Evolutionary conservation across 1,140 invertebrate species (phyloP).

Genomic region (Zaprionus capensis): DNA sequence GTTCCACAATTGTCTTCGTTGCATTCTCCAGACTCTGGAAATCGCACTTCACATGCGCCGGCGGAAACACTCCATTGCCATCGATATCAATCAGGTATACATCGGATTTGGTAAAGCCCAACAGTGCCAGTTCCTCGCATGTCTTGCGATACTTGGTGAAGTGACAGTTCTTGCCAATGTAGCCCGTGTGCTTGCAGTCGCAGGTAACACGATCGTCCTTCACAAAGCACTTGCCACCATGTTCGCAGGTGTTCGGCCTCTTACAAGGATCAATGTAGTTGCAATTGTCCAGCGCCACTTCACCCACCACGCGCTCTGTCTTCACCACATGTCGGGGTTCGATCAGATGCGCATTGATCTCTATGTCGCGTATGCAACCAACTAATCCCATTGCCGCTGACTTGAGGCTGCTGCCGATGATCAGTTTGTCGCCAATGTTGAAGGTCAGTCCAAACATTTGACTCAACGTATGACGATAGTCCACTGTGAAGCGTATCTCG

Average conservation of each 20-base stretch:
- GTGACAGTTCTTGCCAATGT: slow-evolving; percentile 96
- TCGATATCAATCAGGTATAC: slow-evolving; percentile 97
- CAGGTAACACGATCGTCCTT: slow-evolving; percentile 94
- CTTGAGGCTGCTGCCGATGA: slow-evolving; percentile 91
- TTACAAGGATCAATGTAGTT: slow-evolving; percentile 95
- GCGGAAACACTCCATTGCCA: slow-evolving; percentile 95
- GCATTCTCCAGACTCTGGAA: slow-evolving; percentile 93
- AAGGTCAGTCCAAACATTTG: slow-evolving; percentile 88
- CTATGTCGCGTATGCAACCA: slow-evolving; percentile 95
- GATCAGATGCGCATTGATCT: slow-evolving; percentile 90
- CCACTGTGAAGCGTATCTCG: slow-evolving; percentile 89
- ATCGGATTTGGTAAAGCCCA: slow-evolving; percentile 93
- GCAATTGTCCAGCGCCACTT: slow-evolving; percentile 96
- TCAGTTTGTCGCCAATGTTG: slow-evolving; percentile 87
- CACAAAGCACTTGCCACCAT: slow-evolving; percentile 94
- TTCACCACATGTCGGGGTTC: slow-evolving; percentile 91
- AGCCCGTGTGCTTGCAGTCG: slow-evolving; percentile 94
- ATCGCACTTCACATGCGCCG: slow-evolving; percentile 95
- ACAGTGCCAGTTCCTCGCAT: slow-evolving; percentile 94
- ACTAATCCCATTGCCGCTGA: slow-evolving; percentile 90
- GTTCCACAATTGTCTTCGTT: slow-evolving; percentile 95
- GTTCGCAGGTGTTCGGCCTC: slow-evolving; percentile 94
- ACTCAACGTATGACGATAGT: slow-evolving; percentile 89
- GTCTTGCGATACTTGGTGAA: slow-evolving; percentile 95
- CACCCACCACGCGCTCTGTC: slow-evolving; percentile 91